phyloP scores from a whole-genome alignment of 2,113 vertebrate species.

The Epinephelus fuscoguttatus region DNA sequence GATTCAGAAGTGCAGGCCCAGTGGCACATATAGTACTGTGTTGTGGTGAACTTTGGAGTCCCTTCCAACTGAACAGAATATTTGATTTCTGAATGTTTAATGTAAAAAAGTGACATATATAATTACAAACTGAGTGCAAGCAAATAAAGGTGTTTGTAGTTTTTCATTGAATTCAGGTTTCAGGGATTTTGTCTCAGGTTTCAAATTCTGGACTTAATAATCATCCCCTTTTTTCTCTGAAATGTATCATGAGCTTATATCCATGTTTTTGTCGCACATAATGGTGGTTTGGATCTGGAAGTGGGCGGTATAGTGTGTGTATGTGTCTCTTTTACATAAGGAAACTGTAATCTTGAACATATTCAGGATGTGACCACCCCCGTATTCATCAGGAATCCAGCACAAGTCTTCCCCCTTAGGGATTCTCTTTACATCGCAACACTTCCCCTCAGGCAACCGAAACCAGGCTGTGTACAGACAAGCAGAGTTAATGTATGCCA shows the following conservation, averaged over 20 bases:
- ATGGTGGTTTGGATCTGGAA: background rate
- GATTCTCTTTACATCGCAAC: slow-evolving; percentile 27
- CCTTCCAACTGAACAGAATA: background rate
- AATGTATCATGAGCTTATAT: background rate
- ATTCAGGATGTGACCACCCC: slow-evolving; percentile 15
- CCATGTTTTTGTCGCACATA: background rate
- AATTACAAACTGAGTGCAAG: background rate
- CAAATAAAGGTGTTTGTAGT: background rate
- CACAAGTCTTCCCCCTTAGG: slow-evolving; percentile 44
- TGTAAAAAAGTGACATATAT: background rate
- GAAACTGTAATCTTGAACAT: slow-evolving; percentile 19
- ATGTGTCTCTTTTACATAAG: background rate
- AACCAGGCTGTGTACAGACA: slow-evolving; percentile 66
- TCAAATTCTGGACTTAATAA: background rate
- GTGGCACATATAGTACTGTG: background rate
- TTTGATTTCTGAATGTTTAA: too few relatives aligned
- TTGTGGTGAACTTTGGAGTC: background rate
- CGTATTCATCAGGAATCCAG: slow-evolving; percentile 14
- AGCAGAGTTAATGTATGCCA: slow-evolving; percentile 61
- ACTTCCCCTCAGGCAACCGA: slow-evolving; percentile 51
- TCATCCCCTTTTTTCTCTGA: background rate
- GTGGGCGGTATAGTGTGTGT: background rate
- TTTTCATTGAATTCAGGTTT: background rate
- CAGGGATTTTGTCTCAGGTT: background rate
- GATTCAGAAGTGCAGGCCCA: background rate